A percentile compares a stretch with the other conserved stretches of the same genome.
These are phyloP conservation scores for Brachypterus glaber DNA, from an alignment of 2,888 invertebrate genomes.

Conservation along the genomic window DNA sequence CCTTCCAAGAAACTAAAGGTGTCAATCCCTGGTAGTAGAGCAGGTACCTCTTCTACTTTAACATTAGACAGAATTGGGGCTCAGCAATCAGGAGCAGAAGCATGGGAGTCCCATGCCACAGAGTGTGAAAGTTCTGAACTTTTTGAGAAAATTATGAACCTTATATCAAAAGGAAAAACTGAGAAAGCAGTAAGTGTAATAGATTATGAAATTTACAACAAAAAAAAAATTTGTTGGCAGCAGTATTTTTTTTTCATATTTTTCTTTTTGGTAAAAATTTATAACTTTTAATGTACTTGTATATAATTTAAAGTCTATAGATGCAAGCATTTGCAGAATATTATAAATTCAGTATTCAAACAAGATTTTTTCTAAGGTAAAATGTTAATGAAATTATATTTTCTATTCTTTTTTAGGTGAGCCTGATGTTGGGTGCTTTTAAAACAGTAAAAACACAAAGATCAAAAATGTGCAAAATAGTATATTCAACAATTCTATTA, in stretches of 20 bases:
- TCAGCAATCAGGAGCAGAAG: slow-evolving; percentile 39
- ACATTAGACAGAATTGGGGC: slow-evolving; percentile 27
- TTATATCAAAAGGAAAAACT: slow-evolving; percentile 67
- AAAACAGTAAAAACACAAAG: slow-evolving; percentile 67
- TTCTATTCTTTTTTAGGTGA: slow-evolving; percentile 53
- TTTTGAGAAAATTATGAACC: slow-evolving; percentile 63
- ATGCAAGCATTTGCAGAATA: too few species aligned
- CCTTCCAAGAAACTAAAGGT: slow-evolving; percentile 54
- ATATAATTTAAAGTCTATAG: too few species aligned
- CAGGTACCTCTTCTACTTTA: slow-evolving; percentile 40
- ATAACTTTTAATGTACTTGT: too few species aligned
- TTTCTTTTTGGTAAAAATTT: neutral
- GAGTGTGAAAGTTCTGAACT: slow-evolving; percentile 76
- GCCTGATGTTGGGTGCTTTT: slow-evolving; percentile 80
- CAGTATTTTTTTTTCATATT: too few species aligned
- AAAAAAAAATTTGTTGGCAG: neutral
- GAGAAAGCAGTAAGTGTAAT: slow-evolving; percentile 56
- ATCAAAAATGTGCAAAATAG: slow-evolving; percentile 71
- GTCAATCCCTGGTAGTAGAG: slow-evolving; percentile 30
- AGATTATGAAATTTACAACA: neutral
- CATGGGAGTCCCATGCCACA: slow-evolving; percentile 63
- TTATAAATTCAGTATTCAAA: too few species aligned
- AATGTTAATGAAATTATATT: too few species aligned
- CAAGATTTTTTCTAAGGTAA: too few species aligned
- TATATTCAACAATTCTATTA: slow-evolving; percentile 70